These are phyloP conservation scores for Microctonus hyperodae DNA, from an alignment of 2,888 invertebrate species.

Conservation along the genomic window DNA sequence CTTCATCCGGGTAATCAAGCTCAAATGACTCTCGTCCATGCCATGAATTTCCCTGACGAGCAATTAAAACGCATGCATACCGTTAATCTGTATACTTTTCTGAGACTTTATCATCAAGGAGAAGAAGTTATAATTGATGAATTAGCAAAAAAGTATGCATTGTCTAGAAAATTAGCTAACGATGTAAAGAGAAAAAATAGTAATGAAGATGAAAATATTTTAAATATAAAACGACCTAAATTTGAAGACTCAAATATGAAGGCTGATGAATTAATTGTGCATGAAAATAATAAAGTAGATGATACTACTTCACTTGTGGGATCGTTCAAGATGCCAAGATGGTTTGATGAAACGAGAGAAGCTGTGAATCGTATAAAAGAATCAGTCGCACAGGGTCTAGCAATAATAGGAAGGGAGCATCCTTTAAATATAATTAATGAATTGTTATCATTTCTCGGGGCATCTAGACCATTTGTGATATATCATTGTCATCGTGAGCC, in stretches of 20 bases:
- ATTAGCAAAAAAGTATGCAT: conserved; percentile 29
- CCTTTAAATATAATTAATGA: conserved; percentile 80
- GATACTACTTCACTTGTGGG: neutral
- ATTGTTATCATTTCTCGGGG: conserved; percentile 78
- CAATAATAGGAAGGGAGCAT: conserved; percentile 85
- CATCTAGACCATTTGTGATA: conserved; percentile 85
- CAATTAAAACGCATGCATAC: conserved; percentile 75
- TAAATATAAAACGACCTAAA: conserved; percentile 11
- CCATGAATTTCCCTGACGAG: conserved; percentile 80
- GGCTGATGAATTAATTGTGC: conserved; percentile 17
- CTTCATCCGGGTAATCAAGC: conserved; percentile 84
- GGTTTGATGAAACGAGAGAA: conserved; percentile 61
- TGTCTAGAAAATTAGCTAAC: conserved; percentile 34
- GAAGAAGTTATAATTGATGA: conserved; percentile 52
- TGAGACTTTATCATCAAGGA: conserved; percentile 74
- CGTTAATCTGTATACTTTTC: conserved; percentile 78
- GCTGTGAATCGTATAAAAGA: conserved; percentile 70
- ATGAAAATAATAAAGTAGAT: conserved; percentile 31
- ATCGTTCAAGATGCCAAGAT: conserved; percentile 46
- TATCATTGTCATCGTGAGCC: conserved; percentile 84
- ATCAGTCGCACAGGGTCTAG: conserved; percentile 75
- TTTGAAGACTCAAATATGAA: conserved; percentile 11
- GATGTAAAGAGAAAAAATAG: conserved; percentile 48
- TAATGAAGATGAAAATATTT: conserved; percentile 40
- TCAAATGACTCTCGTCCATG: conserved; percentile 78